phyloP scores from a whole-genome alignment of 64 coral and sea anemone species.

The Pocillopora damicornis region DNA sequence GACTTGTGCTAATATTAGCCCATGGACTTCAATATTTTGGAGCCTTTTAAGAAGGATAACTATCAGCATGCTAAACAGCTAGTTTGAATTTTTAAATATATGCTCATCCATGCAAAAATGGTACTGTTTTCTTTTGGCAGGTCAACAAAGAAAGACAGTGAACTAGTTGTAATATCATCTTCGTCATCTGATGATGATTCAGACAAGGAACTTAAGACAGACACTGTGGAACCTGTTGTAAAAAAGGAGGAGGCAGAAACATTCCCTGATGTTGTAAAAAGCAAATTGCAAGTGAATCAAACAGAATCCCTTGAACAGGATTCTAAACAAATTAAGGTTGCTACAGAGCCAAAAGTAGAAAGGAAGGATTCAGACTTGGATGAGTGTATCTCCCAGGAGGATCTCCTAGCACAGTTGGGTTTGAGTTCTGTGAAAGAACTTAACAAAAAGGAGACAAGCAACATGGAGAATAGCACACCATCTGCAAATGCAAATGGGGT shows the following conservation, averaged over 20 bases:
- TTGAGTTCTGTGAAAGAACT: conserved; percentile 79
- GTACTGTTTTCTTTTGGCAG: neutral
- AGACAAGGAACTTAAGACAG: conserved; percentile 24
- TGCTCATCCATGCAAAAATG: neutral
- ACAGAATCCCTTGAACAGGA: neutral
- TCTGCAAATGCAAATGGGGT: conserved; percentile 56
- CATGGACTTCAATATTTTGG: no score
- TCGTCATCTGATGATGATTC: conserved; percentile 38
- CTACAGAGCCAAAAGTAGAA: neutral
- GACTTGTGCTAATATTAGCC: no score
- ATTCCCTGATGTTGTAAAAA: neutral
- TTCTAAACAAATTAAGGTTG: neutral
- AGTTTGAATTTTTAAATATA: no score
- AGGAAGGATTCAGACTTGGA: conserved; percentile 63
- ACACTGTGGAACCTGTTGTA: neutral
- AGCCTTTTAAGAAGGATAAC: no score
- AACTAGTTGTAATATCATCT: conserved; percentile 30
- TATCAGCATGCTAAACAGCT: no score
- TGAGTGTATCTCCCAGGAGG: conserved; percentile 97
- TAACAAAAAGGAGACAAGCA: conserved; percentile 63
- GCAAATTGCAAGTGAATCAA: neutral
- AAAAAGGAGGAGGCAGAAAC: conserved; percentile 7
- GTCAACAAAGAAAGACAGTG: neutral
- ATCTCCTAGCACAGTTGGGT: conserved; percentile 87
- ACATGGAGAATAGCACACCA: conserved; percentile 21